Evolutionary conservation across 2,797 vertebrate genomes (phyloP), one percentile per base, ranked within the genome.

Genomic region (Alauda arvensis): DNA sequence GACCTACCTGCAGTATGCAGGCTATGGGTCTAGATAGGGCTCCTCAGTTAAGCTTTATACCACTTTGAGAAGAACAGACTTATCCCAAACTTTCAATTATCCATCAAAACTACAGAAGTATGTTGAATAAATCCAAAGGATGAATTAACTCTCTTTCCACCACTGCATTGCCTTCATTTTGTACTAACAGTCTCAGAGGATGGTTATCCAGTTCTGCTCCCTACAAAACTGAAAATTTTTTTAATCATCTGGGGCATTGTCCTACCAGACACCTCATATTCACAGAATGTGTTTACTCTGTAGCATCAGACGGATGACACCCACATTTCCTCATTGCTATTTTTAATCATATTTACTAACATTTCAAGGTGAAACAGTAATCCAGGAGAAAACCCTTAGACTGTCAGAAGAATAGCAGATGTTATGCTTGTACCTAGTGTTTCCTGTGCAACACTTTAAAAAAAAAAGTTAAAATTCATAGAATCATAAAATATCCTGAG

Each of bases 351-450:
- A 90, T 93, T 93, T 93, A 76, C 77, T 82, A 76, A 33, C 61
- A 77, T 56, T 87, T 85, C n/a, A 90, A 92, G 87, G 88, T 95
- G 84, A 93, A 92, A 61, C 63, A 77, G 68, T 42, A 83, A 86
- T 68, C 43, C 49, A 86, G 55, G 24, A 92, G 37, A 57, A 88
- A 91, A 85, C 33, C 39, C 52, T 67, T 43, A 61, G 48, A n/a
- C 39, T 60, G 69, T 33, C 34, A 89, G 71, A 89, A 89, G 71
- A 89, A 88, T 23, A 70, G 40, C 80, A 88, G 77, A 67, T 70
- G 39, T 80, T 83, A 53, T 1, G 1, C n/a, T 83, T 70, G 12
- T 63, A 87, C 56, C 67, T 88, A 60, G 46, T 66, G 34, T 49
- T 13, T 53, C 67, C 72, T 49, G 21, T 53, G 39, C 33, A 49